Evolutionary conservation across 37 sponge, comb jelly and placozoan genomes (phyloP).

Genomic region (Beroe forskalii): DNA sequence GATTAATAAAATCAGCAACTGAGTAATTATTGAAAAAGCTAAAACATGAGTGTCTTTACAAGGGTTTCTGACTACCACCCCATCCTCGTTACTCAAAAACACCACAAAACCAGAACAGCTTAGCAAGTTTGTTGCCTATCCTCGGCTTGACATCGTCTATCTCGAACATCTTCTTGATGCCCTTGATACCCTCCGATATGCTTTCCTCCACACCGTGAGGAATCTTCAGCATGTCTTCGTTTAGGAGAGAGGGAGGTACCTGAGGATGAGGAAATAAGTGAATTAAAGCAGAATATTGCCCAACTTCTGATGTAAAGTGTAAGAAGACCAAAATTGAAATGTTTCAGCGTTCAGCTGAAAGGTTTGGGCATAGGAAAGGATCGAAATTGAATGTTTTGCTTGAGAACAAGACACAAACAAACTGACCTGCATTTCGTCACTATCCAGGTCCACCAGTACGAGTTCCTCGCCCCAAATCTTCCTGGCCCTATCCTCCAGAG

Average conservation of each 20-base stretch:
- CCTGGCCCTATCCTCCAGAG: not conserved
- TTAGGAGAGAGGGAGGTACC: constrained; percentile 46
- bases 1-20: too few species aligned
- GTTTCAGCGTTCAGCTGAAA: too few species aligned
- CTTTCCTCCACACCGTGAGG: constrained; percentile 39
- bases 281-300: too few species aligned
- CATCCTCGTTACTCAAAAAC: too few species aligned
- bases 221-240: constrained; percentile 42
- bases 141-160: not conserved
- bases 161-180: constrained; percentile 50
- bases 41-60: too few species aligned
- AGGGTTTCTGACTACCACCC: too few species aligned
- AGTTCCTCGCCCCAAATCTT: constrained; percentile 53
- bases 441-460: constrained; percentile 51
- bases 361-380: too few species aligned
- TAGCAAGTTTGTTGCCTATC: constrained; percentile 36
- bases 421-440: constrained; percentile 51
- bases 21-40: too few species aligned
- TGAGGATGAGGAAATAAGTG: not conserved
- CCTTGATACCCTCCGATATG: constrained; percentile 41
- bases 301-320: too few species aligned
- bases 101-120: constrained; percentile 6
- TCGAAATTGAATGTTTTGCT: too few species aligned
- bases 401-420: not conserved
- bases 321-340: too few species aligned